Evolutionary conservation across 2,797 vertebrate species (phyloP), one percentile per base, ranked within the genome.

Genomic region (Sarcophilus harrisii): DNA sequence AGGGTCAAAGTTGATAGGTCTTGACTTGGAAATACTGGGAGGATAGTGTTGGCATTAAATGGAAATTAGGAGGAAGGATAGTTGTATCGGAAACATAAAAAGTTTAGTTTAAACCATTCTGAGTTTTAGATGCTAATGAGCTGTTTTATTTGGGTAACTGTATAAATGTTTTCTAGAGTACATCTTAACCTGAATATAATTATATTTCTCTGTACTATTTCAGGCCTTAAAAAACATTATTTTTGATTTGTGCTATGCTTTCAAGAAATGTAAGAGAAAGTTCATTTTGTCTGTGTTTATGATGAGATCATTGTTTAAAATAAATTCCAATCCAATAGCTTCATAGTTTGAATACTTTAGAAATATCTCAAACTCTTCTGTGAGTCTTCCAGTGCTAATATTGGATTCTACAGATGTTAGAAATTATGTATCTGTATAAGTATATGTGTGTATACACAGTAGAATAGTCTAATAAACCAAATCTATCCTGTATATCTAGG

Each of bases 281-380:
- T 54, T 89, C 87, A 62, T 91, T 21, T 87, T 96, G 29, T 98
- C 96, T 98, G 92, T 98, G 90, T 1, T 24, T 73, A 97, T 95
- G 95, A 97, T 98, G 98, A 97, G 97, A 92, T 96, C 91, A 0
- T 97, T 92, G 57, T 96, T 92, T 91, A 98, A 96, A 97, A 97
- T 97, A 97, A 94, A 93, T 96, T 96, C 94, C 91, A 94, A 97
- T 97, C 95, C 38, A 32, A 91, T 93, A 97, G 94, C 92, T 97
- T 97, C 93, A 94, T 96, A 91, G 90, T 92, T 52, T 97, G 60
- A 96, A 96, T 97, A 97, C 97, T 98, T 97, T 95, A 96, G 96
- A 96, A 92, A 95, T 57, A 91, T 94, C 73, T 58, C 55, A 29
- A 24, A 93, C 73, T 93, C 32, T 96, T 87, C 91, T 92, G 97